A percentile compares a stretch with the other conserved stretches of the same genome.
These are phyloP conservation scores for Orthosia gracilis DNA, from an alignment of 2,888 invertebrate species.

Conservation along the genomic window DNA sequence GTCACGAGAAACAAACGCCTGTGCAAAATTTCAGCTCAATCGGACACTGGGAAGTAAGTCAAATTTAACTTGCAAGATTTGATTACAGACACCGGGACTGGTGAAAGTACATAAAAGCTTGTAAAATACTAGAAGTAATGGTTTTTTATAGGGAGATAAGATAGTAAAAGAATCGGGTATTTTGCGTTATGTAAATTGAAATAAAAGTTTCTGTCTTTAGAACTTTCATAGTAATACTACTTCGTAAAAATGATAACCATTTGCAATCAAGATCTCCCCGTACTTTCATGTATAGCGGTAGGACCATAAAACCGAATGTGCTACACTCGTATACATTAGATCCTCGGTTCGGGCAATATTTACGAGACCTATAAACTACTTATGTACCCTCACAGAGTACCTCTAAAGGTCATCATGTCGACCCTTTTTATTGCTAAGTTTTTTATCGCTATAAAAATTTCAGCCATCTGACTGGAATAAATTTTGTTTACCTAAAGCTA, in stretches of 20 bases:
- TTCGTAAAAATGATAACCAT: neutral
- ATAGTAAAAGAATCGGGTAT: neutral
- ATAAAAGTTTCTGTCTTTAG: neutral
- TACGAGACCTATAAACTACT: conserved; percentile 65
- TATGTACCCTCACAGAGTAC: conserved; percentile 41
- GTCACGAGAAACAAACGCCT: too few relatives aligned
- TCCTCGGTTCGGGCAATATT: conserved; percentile 55
- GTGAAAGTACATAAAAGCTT: too few relatives aligned
- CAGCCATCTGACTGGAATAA: conserved; percentile 27
- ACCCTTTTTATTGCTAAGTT: conserved; percentile 56
- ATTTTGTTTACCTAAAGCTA: conserved; percentile 32
- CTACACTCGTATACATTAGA: conserved; percentile 52
- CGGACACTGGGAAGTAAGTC: too few relatives aligned
- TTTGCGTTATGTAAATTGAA: neutral
- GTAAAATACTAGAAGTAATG: too few relatives aligned
- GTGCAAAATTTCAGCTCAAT: too few relatives aligned
- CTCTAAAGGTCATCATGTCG: conserved; percentile 56
- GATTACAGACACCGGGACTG: too few relatives aligned
- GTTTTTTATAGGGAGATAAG: too few relatives aligned
- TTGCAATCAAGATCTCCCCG: conserved; percentile 12
- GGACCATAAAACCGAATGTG: conserved; percentile 52
- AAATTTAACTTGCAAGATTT: too few relatives aligned
- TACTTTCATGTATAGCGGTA: neutral
- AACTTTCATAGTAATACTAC: neutral
- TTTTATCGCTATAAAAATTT: conserved; percentile 48